phyloP scores from a whole-genome alignment of 2,797 vertebrate species.

The Xenentodon cancila region DNA sequence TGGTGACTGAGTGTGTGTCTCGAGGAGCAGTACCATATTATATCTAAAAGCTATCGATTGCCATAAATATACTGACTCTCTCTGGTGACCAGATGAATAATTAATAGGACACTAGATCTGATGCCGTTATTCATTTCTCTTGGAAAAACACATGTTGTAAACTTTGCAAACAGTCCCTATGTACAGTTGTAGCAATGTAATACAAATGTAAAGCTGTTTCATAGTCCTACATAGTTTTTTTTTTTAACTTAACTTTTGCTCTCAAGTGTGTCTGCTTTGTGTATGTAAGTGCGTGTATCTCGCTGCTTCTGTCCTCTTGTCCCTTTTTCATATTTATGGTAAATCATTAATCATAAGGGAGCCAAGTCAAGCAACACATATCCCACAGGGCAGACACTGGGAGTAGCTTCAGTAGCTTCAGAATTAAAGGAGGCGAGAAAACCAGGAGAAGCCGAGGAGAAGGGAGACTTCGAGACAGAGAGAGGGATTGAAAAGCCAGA shows the following conservation, averaged over 20 bases:
- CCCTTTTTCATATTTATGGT: constrained; percentile 54
- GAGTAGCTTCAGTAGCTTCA: constrained; percentile 48
- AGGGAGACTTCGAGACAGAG: background rate
- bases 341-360: constrained; percentile 79
- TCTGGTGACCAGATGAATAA: constrained; percentile 84
- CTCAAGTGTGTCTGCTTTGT: constrained; percentile 20
- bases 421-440: constrained; percentile 18
- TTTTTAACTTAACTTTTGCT: constrained; percentile 36
- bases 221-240: constrained; percentile 32
- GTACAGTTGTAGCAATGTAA: constrained; percentile 19
- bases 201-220: constrained; percentile 29
- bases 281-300: constrained; percentile 39
- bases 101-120: constrained; percentile 82
- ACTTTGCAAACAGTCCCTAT: constrained; percentile 6
- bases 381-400: constrained; percentile 55
- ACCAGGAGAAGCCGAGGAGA: constrained; percentile 14
- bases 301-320: constrained; percentile 35
- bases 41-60: constrained; percentile 90
- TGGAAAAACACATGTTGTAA: constrained; percentile 33
- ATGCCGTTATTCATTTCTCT: constrained; percentile 61
- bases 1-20: constrained; percentile 69
- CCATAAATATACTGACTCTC: constrained; percentile 80
- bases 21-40: constrained; percentile 78
- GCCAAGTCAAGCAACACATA: constrained; percentile 65
- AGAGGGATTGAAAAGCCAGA: constrained; percentile 20